A percentile compares a stretch with the other conserved stretches of the same genome.
Evolutionary conservation across 2,797 vertebrate species (phyloP).

Genomic region (Cirrhinus mrigala): DNA sequence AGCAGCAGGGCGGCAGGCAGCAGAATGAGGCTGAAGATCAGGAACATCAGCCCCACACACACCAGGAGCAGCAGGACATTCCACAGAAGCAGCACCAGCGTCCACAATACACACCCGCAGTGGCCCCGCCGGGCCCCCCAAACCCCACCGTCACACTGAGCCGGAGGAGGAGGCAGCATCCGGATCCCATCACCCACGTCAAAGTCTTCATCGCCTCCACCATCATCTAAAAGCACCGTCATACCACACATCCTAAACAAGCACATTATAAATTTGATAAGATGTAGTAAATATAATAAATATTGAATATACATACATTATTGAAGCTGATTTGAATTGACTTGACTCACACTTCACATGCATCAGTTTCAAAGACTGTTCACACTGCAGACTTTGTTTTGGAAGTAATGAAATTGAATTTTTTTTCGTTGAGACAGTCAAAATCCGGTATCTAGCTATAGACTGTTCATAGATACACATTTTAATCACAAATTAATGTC

Average conservation of each 20-base stretch:
- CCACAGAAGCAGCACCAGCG: conserved; percentile 73
- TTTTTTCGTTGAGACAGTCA: background rate
- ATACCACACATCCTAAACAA: conserved; percentile 78
- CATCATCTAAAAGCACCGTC: conserved; percentile 74
- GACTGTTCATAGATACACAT: background rate
- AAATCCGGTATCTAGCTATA: background rate
- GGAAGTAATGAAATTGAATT: background rate
- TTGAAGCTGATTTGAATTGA: too few species aligned
- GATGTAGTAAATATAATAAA: background rate
- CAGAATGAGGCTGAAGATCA: conserved; percentile 76
- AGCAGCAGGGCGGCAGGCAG: conserved; percentile 77
- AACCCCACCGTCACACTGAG: conserved; percentile 73
- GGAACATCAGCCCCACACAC: conserved; percentile 69
- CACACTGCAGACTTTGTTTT: background rate
- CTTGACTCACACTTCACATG: too few species aligned
- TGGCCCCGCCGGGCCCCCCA: conserved; percentile 76
- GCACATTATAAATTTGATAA: background rate
- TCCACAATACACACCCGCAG: conserved; percentile 73
- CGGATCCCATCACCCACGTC: conserved; percentile 75
- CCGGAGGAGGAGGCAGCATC: conserved; percentile 79
- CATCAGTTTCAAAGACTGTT: background rate
- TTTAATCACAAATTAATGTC: background rate
- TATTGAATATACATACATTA: background rate
- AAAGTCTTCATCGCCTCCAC: conserved; percentile 76
- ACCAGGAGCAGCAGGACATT: conserved; percentile 68